A percentile compares a stretch with the other conserved stretches of the same genome.
Conservation (phyloP, 2,797 vertebrate genomes). For the Mergus octosetaceus region DNA sequence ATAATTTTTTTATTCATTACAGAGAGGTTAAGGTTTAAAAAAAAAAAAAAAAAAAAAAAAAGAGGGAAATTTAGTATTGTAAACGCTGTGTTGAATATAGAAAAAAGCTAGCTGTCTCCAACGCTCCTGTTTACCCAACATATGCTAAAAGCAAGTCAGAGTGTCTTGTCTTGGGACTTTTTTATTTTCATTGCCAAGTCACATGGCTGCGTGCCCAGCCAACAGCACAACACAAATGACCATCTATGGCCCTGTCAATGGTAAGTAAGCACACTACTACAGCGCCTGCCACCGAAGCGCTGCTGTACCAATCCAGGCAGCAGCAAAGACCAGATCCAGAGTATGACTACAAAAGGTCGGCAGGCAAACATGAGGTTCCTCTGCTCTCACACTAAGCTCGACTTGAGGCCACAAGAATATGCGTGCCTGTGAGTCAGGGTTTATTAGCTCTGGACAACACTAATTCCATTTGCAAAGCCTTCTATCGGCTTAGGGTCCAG, state of each 20-base stretch:
- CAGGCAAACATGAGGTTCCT: neutral
- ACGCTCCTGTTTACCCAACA: constrained; percentile 24
- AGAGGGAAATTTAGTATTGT: neutral
- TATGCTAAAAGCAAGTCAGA: constrained; percentile 32
- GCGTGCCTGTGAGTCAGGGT: neutral
- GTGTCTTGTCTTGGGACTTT: constrained; percentile 26
- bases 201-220: neutral
- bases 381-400: neutral
- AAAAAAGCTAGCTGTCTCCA: neutral
- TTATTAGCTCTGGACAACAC: neutral
- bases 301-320: neutral
- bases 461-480: neutral
- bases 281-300: neutral
- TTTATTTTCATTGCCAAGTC: constrained; percentile 30
- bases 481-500: neutral
- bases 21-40: neutral
- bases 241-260: constrained; percentile 61
- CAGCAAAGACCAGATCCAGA: neutral
- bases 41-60: neutral
- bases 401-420: neutral
- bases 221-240: constrained; percentile 47
- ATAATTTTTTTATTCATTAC: neutral
- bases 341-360: neutral
- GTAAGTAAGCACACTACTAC: neutral
- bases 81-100: neutral